Conservation (phyloP, 1,140 invertebrate species). For the Idris sp. region DNA sequence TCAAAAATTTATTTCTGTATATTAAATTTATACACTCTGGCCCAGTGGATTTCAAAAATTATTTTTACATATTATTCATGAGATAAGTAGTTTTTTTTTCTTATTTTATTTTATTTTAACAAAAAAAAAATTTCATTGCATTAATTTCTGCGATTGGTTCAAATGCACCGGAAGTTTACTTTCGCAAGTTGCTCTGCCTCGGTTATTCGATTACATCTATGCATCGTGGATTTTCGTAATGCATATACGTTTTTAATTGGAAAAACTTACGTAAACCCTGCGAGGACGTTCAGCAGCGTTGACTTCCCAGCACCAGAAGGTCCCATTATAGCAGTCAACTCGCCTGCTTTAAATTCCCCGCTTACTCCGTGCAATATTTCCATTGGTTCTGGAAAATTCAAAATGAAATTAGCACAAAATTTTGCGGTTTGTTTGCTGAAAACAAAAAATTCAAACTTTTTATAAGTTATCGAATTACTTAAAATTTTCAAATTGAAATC, state of each 20-base stretch:
- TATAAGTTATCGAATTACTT: too few species aligned
- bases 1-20: too few species aligned
- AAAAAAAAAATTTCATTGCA: too few species aligned
- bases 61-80: too few species aligned
- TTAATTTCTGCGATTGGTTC: background rate
- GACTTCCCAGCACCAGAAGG: conserved; percentile 92
- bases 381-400: conserved; percentile 80
- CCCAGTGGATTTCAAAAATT: too few species aligned
- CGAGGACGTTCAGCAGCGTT: conserved; percentile 86
- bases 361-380: conserved; percentile 84
- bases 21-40: too few species aligned
- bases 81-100: too few species aligned
- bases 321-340: conserved; percentile 90
- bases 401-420: conserved; percentile 63
- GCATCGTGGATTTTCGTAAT: conserved; percentile 36
- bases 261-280: conserved; percentile 83
- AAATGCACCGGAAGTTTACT: conserved; percentile 22
- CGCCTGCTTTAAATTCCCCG: conserved; percentile 83
- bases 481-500: too few species aligned
- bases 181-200: conserved; percentile 19
- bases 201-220: conserved; percentile 27
- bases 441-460: too few species aligned
- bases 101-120: too few species aligned
- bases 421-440: too few species aligned
- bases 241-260: conserved; percentile 28